A percentile compares a stretch with the other conserved stretches of the same genome.
phyloP scores from a whole-genome alignment of 2,113 vertebrate species.

The Mobula birostris region DNA sequence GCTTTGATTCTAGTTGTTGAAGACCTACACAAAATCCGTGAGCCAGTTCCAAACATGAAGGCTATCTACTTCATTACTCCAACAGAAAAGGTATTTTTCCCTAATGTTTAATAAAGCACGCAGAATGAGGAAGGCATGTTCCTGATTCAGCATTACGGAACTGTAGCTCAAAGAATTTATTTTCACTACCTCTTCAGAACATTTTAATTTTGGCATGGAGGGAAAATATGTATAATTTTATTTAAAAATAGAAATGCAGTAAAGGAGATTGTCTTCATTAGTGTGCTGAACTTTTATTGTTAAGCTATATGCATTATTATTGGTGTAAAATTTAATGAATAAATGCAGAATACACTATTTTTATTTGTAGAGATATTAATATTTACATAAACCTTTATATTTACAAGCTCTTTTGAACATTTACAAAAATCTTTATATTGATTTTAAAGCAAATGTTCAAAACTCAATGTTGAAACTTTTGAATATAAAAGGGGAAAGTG shows the following conservation, averaged over 20 bases:
- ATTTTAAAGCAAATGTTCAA: not conserved
- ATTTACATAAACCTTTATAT: not conserved
- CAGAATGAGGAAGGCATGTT: not conserved
- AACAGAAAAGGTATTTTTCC: conserved; percentile 67
- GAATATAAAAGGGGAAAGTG: not conserved
- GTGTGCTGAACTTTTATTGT: not conserved
- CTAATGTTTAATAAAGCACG: conserved; percentile 36
- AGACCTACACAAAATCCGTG: conserved; percentile 79
- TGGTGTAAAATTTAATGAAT: not conserved
- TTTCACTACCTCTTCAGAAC: not conserved
- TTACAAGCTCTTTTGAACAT: too few species aligned
- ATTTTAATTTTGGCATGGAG: not conserved
- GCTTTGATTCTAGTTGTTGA: conserved; percentile 74
- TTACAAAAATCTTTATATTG: not conserved
- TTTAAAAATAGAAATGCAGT: not conserved
- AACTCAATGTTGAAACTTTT: not conserved
- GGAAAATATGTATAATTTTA: not conserved
- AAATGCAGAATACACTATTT: not conserved
- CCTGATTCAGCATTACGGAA: not conserved
- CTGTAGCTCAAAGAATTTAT: not conserved
- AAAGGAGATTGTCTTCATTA: not conserved
- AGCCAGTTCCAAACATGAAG: conserved; percentile 86
- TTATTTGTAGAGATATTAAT: not conserved
- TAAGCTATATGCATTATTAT: not conserved
- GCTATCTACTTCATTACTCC: conserved; percentile 92